Evolutionary conservation across 1,140 invertebrate species (phyloP), one percentile per base, ranked within the genome.

Genomic region (Camponotus floridanus): DNA sequence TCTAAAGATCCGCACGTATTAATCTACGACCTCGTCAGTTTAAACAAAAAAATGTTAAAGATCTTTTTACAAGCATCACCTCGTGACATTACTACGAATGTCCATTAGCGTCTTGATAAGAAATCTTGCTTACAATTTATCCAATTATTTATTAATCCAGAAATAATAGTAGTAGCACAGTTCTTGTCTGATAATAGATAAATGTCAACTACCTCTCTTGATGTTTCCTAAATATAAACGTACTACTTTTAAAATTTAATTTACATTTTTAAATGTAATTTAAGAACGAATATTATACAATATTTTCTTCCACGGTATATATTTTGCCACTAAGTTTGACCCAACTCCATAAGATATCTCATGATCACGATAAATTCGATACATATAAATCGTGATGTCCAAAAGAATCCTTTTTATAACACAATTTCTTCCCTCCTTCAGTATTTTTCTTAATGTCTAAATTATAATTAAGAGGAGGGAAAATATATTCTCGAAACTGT

Each of bases 1-100:
- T 70, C 57, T 31, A 39, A 42, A 80, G 79, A 61, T 42, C 26
- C 18, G 13, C 13, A 13, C 39, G 21, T n/a, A 21, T 36, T 81
- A 81, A 61, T 73, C 45, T 80, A 64, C 33, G 48, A 80, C 57
- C 78, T 70, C 15, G 64, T 21, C 4, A 11, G 18, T 36, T 64
- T 55, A 39, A 67, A 79, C 9, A 51, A 33, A 48, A 8, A 67
- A 55, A 68, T 68, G 62, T 68, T 68, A 59, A 48, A 31, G 67
- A 73, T 59, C 79, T 61, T 26, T 81, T 48, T 21, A 18, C 45
- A 31, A 71, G 11, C 45, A 9, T 42, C 73, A 61, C 39, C 21
- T 57, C 3, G 21, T 39, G 39, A 42, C 65, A 59, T 42, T 18
- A 33, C 31, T 48, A 67, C 31, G 55, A 59, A 81, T 48, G 55